A percentile compares a stretch with the other conserved stretches of the same genome.
These are phyloP conservation scores for Micrastur ruficollis DNA, from an alignment of 2,797 vertebrate species.

Conservation along the genomic window DNA sequence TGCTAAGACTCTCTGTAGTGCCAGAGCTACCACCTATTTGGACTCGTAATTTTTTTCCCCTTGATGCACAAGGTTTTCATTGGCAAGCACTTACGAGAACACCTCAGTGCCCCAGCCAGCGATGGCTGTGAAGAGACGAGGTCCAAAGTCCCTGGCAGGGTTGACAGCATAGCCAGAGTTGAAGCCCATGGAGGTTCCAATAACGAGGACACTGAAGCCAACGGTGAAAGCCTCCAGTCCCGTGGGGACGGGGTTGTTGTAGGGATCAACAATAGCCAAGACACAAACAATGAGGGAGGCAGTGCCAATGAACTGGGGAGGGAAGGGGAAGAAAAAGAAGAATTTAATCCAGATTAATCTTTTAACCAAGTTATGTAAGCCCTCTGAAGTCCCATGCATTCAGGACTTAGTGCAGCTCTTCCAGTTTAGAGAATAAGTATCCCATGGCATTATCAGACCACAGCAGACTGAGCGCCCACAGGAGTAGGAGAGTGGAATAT, in stretches of 20 bases:
- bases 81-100: conserved; percentile 84
- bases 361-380: background rate
- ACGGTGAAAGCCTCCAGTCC: conserved; percentile 96
- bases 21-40: background rate
- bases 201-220: conserved; percentile 93
- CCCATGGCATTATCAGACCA: background rate
- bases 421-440: no score
- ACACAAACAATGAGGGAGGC: conserved; percentile 90
- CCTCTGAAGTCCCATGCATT: background rate
- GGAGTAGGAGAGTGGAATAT: background rate
- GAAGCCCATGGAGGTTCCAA: conserved; percentile 96
- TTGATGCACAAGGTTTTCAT: background rate
- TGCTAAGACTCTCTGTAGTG: background rate
- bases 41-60: background rate
- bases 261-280: conserved; percentile 93
- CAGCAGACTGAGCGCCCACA: background rate
- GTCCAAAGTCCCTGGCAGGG: conserved; percentile 94
- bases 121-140: conserved; percentile 90
- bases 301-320: conserved; percentile 89
- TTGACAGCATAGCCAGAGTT: conserved; percentile 98
- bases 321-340: background rate
- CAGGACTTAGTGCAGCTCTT: background rate
- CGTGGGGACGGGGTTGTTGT: conserved; percentile 90
- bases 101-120: conserved; percentile 91
- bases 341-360: background rate